A percentile compares a stretch with the other conserved stretches of the same genome.
Conservation (phyloP, 30 jellyfish, hydroid and myxozoan species). For the Phacellophora camtschatica region DNA sequence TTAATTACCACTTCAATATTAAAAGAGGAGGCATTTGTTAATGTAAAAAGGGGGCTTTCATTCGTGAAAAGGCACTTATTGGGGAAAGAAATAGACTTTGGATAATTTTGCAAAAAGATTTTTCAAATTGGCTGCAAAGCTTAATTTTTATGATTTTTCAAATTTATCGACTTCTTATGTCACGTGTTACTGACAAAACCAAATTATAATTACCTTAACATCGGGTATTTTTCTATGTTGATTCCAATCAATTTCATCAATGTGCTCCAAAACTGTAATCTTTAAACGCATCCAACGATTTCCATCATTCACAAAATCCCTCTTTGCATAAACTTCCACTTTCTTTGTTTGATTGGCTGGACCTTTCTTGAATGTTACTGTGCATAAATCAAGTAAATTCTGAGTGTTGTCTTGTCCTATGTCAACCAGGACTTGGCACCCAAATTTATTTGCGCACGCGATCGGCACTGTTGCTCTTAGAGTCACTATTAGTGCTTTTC, state of each 20-base stretch:
- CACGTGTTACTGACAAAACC: too few species aligned
- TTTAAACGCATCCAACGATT: slow-evolving; percentile 46
- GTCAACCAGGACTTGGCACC: slow-evolving; percentile 70
- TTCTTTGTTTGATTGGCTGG: slow-evolving; percentile 66
- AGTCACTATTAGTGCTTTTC: slow-evolving; percentile 47
- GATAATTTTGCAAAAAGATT: too few species aligned
- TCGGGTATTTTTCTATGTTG: slow-evolving; percentile 58
- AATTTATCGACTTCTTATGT: too few species aligned
- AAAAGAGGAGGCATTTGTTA: too few species aligned
- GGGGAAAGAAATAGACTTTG: too few species aligned
- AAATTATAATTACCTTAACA: slow-evolving; percentile 55
- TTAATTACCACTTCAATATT: too few species aligned
- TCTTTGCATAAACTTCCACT: slow-evolving; percentile 82
- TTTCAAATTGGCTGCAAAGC: too few species aligned
- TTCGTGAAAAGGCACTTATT: too few species aligned
- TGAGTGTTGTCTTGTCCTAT: slow-evolving; percentile 82
- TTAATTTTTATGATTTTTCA: too few species aligned
- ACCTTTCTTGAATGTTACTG: slow-evolving; percentile 65
- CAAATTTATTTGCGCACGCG: slow-evolving; percentile 47
- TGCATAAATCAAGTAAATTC: slow-evolving; percentile 63
- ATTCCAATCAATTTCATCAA: slow-evolving; percentile 91
- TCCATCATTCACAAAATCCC: slow-evolving; percentile 93
- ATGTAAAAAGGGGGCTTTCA: too few species aligned
- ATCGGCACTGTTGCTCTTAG: slow-evolving; percentile 83
- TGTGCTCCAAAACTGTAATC: slow-evolving; percentile 51